Conservation (phyloP, 2,888 invertebrate genomes). For the Scrobipalpa atriplicella region DNA sequence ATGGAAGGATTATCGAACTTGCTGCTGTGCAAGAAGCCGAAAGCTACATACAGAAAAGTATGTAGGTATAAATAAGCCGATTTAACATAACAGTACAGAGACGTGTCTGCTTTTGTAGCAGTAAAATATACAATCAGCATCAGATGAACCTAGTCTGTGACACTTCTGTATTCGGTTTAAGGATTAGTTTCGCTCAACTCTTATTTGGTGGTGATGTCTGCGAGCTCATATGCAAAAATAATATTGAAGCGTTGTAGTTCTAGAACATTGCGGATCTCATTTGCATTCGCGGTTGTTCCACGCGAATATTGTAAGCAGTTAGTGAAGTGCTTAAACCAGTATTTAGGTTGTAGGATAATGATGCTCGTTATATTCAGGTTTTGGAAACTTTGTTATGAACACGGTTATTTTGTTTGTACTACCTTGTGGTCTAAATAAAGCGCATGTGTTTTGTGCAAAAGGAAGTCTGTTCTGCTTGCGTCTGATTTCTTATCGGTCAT, state of each 20-base stretch:
- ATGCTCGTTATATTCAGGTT: neutral
- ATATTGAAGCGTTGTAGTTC: neutral
- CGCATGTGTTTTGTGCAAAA: no score
- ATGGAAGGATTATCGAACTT: no score
- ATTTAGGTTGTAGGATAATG: conserved; percentile 1
- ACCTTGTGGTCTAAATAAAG: neutral
- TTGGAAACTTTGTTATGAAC: neutral
- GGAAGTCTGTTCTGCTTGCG: neutral
- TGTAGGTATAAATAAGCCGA: no score
- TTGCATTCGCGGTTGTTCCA: conserved; percentile 1
- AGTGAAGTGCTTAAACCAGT: neutral
- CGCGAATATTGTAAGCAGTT: conserved; percentile 9
- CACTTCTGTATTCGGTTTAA: no score
- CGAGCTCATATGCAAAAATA: neutral
- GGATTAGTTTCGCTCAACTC: neutral
- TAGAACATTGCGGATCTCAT: neutral
- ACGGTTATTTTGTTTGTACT: neutral
- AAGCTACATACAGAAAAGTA: no score
- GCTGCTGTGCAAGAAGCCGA: no score
- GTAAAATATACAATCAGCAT: no score
- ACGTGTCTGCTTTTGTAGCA: no score
- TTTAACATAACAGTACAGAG: no score
- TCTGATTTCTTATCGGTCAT: no score
- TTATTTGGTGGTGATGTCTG: neutral
- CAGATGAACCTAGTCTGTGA: no score